Evolutionary conservation across 2,888 invertebrate species (phyloP), one percentile per base, ranked within the genome.

Genomic region (Plebejus melissa): DNA sequence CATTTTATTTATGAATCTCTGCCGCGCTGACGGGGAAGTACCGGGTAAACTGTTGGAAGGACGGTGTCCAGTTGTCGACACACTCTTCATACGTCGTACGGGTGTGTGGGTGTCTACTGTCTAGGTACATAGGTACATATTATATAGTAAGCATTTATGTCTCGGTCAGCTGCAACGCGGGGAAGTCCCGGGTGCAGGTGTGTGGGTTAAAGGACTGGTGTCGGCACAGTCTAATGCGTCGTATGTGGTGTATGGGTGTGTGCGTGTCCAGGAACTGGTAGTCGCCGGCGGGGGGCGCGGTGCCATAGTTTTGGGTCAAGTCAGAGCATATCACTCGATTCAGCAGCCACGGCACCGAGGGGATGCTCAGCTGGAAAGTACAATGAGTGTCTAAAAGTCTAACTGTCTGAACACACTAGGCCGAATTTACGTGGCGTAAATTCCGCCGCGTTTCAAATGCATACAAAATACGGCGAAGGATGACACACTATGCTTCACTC

Each of bases 241-340:
- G 87, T 60, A 93, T 92, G 79, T 93, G 93, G 0, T 85, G 87
- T 36, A 93, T 93, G 4, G 93, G 93, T 0, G 93, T 92, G 81
- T 93, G 92, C 0, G 90, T 90, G 80, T 93, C 93, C 50, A 93
- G 84, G 75, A 89, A 93, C 77, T 93, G 91, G 80, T 93, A 92
- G 78, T 88, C 84, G 1, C 93, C 93, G 41, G 83, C 86, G 0
- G 93, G 92, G 1, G 93, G 93, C 5, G 92, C 93, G 7, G 92
- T 88, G 50, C 91, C 87, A 76, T 90, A 86, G 81, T 90, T 93
- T 76, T 93, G 92, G 5, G 93, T 93, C 78, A 91, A 81, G 77
- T 92, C 89, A 1, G 93, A 93, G 6, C 90, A 86, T 78, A 93
- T 92, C n/a, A 91, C 86, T 38, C 93, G 85, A 80, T 93, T 93